Conservation (phyloP, 2,888 invertebrate species). For the Encarsia formosa region DNA sequence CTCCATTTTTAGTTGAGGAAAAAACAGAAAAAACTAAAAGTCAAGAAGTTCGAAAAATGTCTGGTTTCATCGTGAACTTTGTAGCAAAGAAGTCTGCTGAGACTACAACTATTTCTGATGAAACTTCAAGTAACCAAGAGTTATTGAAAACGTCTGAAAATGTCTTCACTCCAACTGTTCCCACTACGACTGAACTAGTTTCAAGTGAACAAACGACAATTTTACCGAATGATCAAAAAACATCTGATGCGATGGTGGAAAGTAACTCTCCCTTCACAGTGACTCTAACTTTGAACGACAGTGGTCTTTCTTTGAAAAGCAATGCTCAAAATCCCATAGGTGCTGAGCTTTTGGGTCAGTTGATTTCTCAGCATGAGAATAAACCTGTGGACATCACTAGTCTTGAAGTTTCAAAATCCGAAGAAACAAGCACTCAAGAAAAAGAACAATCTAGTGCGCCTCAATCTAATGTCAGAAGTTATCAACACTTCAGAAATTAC, state of each 20-base stretch:
- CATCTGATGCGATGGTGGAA: constrained; percentile 24
- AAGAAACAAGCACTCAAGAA: too few relatives aligned
- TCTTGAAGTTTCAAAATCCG: constrained; percentile 2
- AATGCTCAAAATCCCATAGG: constrained; percentile 22
- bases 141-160: neutral
- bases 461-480: constrained; percentile 15
- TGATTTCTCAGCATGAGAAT: constrained; percentile 31
- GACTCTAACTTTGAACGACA: constrained; percentile 32
- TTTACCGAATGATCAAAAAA: constrained; percentile 4
- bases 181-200: neutral
- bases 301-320: neutral
- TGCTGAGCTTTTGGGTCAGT: constrained; percentile 28
- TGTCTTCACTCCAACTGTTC: neutral
- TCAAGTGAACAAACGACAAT: neutral
- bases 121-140: neutral
- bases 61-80: constrained; percentile 11
- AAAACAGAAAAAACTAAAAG: too few relatives aligned
- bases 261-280: constrained; percentile 36
- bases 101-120: neutral
- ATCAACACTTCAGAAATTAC: constrained; percentile 12
- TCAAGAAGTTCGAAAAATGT: constrained; percentile 7
- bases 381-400: constrained; percentile 26
- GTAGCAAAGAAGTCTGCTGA: neutral
- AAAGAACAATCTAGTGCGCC: too few relatives aligned
- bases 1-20: neutral